Base-by-base conservation (phyloP, 1,140 invertebrate species). In the Nasonia giraulti region DNA sequence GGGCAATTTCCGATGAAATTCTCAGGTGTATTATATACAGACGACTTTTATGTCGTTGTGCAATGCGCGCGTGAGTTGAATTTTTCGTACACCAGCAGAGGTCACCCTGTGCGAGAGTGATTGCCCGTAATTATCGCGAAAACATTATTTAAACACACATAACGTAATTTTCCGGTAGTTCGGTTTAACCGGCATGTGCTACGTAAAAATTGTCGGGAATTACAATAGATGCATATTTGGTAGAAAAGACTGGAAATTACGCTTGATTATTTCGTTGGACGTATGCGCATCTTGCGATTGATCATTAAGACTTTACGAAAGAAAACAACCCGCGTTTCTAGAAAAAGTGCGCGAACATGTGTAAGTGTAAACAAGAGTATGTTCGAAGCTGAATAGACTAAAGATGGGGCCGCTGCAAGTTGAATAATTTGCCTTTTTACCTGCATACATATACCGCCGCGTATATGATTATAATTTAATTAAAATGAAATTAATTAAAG, bases 121-220 rank as follows among this genome's bases (percentile, higher is more conserved):
- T 80, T 76, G 37, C 11, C 31, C 37, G 44, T 27, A 85, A 81
- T 81, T 85, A 69, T 81, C 77, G 73, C 73, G 73, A 81, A 81
- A 85, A 69, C 62, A 76, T 81, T 85, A 80, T 75, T 82, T 82
- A 77, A 85, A 71, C 69, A 81, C 79, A 81, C 79, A 81, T 79
- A 77, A 85, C 47, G 71, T 77, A 85, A 85, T 85, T 85, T 85
- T 76, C 73, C 78, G 74, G 84, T 77, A 81, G 73, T 80, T 73
- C 14, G 6, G 27, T 77, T 47, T 44, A 83, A 68, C 55, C 40
- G 33, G 33, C 33, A 37, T 6, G 33, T 37, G 33, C 27, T 37
- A 6, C 5, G 33, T 37, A 37, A 37, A 37, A 37, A 37, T 37
- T 37, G 33, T 37, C 33, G 37, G 50, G 33, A 75, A 62, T 83